phyloP scores from a whole-genome alignment of 2,888 invertebrate genomes.

The Thecophora atra region DNA sequence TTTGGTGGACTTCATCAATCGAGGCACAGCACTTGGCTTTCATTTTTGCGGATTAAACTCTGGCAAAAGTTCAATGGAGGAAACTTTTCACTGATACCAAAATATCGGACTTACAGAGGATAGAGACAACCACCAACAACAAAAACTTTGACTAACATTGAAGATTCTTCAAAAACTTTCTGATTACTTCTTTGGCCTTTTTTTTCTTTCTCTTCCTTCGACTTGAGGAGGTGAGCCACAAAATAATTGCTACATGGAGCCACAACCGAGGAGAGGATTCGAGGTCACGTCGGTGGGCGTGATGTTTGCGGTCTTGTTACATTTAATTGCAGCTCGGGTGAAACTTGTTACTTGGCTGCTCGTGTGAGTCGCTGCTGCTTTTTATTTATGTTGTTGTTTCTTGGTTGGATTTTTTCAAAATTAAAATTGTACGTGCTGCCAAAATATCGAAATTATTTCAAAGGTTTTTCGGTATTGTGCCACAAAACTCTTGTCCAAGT shows the following conservation, averaged over 20 bases:
- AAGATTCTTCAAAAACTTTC: slow-evolving; percentile 5
- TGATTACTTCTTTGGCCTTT: slow-evolving; percentile 8
- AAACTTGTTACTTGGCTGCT: slow-evolving; percentile 18
- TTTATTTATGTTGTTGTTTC: not conserved
- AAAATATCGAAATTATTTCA: not conserved
- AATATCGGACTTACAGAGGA: slow-evolving; percentile 1
- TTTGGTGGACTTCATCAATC: too few relatives aligned
- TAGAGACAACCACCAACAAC: slow-evolving; percentile 13
- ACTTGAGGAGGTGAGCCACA: not conserved
- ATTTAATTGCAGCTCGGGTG: slow-evolving; percentile 27
- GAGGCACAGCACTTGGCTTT: not conserved
- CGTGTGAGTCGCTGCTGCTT: slow-evolving; percentile 3
- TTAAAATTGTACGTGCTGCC: slow-evolving; percentile 14
- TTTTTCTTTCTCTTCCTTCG: not conserved
- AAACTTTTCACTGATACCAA: slow-evolving; percentile 21
- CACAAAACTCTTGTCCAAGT: slow-evolving; percentile 19
- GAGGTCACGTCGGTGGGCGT: not conserved
- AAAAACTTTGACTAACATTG: not conserved
- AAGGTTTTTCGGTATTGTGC: slow-evolving; percentile 16
- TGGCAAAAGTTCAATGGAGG: slow-evolving; percentile 12
- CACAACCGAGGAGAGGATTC: not conserved
- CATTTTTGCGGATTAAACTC: not conserved
- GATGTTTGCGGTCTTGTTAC: slow-evolving; percentile 18
- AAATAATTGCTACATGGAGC: slow-evolving; percentile 11
- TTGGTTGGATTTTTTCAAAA: not conserved